A percentile compares a stretch with the other conserved stretches of the same genome.
Evolutionary conservation across 2,888 invertebrate genomes (phyloP).

Genomic region (Protonemura montana): DNA sequence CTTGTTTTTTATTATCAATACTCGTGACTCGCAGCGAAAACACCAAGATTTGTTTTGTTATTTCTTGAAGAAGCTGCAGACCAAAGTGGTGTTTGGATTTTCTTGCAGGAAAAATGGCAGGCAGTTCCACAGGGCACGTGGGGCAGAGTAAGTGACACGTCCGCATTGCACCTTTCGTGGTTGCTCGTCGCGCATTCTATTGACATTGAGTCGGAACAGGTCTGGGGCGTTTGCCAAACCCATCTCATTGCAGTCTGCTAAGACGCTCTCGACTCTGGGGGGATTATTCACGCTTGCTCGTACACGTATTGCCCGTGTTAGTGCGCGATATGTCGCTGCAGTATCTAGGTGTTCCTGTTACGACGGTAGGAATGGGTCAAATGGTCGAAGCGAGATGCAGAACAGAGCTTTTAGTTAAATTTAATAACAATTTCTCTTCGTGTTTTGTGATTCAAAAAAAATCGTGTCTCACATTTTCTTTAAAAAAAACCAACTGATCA

Average conservation of each 20-base stretch:
- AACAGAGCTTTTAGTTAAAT: too few species aligned
- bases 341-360: too few species aligned
- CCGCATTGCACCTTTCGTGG: not conserved
- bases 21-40: not conserved
- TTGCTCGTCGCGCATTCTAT: not conserved
- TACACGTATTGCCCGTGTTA: too few species aligned
- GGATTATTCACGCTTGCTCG: not conserved
- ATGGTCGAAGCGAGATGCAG: too few species aligned
- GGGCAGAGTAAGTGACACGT: conserved; percentile 45
- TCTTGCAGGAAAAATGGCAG: conserved; percentile 47
- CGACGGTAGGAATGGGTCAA: too few species aligned
- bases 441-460: too few species aligned
- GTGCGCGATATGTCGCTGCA: too few species aligned
- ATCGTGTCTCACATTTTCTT: too few species aligned
- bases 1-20: not conserved
- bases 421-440: too few species aligned
- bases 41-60: not conserved
- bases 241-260: not conserved
- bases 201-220: conserved; percentile 14
- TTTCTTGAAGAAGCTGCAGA: not conserved
- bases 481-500: too few species aligned
- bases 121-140: conserved; percentile 46
- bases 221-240: not conserved
- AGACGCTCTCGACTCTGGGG: not conserved
- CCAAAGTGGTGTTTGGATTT: conserved; percentile 28